These are phyloP conservation scores for Tragelaphus imberbis DNA, from an alignment of 2,113 vertebrate species.

Conservation along the genomic window DNA sequence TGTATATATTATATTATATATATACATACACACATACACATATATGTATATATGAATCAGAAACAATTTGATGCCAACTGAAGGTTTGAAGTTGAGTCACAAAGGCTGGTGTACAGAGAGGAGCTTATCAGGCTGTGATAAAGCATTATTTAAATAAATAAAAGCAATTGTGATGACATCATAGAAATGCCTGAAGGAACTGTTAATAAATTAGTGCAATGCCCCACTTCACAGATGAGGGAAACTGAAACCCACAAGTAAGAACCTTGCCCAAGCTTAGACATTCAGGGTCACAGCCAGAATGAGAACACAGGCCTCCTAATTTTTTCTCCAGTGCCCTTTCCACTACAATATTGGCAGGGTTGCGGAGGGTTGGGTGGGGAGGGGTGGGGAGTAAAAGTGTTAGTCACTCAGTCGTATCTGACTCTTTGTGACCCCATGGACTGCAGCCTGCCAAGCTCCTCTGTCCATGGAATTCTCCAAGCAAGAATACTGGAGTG, in stretches of 20 bases:
- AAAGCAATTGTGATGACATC: background rate
- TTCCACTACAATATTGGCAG: background rate
- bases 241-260: background rate
- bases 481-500: background rate
- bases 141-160: background rate
- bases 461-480: background rate
- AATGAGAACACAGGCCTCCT: background rate
- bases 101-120: background rate
- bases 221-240: background rate
- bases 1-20: background rate
- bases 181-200: background rate
- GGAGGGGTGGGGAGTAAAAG: background rate
- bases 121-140: background rate
- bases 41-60: background rate
- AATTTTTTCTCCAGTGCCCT: background rate
- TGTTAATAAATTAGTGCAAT: background rate
- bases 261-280: background rate
- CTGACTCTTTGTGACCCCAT: background rate
- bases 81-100: background rate
- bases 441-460: background rate
- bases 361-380: too few species aligned
- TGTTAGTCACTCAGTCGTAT: background rate
- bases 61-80: background rate
- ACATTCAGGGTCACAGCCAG: background rate
- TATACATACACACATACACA: background rate